Evolutionary conservation across 2,888 invertebrate species (phyloP).

Genomic region (Trachelus troglodyta): DNA sequence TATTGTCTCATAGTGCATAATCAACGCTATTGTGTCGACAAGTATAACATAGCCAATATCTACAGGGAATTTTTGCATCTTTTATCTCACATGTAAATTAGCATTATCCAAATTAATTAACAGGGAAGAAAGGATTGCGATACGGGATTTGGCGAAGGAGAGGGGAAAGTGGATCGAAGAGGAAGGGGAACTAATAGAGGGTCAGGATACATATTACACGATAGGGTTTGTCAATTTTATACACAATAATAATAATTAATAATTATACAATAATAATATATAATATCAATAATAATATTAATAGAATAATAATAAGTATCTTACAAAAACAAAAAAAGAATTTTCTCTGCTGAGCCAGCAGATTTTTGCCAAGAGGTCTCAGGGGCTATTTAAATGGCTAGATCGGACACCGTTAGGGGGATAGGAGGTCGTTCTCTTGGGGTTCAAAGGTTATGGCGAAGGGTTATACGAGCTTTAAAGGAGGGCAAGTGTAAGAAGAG

Average conservation of each 20-base stretch:
- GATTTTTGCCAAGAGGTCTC: constrained; percentile 14
- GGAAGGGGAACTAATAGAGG: constrained; percentile 13
- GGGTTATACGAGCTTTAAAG: background rate
- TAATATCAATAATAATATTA: constrained; percentile 23
- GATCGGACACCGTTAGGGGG: background rate
- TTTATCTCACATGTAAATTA: constrained; percentile 46
- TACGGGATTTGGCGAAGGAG: background rate
- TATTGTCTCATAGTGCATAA: background rate
- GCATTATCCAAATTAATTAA: constrained; percentile 59
- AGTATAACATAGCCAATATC: constrained; percentile 1
- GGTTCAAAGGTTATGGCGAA: background rate
- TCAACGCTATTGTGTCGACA: background rate
- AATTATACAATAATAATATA: constrained; percentile 51
- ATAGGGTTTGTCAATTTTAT: constrained; percentile 44
- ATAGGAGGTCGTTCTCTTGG: background rate
- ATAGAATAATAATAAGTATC: constrained; percentile 36
- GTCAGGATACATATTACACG: constrained; percentile 53
- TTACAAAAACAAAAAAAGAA: background rate
- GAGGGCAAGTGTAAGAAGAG: background rate
- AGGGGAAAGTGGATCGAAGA: background rate
- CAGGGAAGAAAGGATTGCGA: constrained; percentile 32
- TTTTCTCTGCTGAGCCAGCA: background rate
- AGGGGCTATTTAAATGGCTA: constrained; percentile 3
- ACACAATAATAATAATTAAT: constrained; percentile 50
- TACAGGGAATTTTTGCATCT: constrained; percentile 16